Evolutionary conservation across 2,888 invertebrate genomes (phyloP).

Genomic region (Theristus sp.): DNA sequence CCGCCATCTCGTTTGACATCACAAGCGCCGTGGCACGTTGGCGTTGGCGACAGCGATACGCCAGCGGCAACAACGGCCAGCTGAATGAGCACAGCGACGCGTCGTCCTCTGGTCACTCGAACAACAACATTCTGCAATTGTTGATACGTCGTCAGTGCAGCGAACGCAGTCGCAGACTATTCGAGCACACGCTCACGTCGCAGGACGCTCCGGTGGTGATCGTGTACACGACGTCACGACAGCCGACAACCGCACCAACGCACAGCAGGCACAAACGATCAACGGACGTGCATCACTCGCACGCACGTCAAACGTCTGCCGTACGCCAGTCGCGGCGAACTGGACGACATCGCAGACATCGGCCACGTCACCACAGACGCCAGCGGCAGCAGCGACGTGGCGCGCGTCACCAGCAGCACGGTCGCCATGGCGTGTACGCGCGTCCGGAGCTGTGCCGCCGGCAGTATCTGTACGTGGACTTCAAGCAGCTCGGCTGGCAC

Average conservation of each 20-base stretch:
- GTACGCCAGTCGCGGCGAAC: background rate
- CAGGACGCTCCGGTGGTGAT: background rate
- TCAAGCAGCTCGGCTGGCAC: constrained; percentile 84
- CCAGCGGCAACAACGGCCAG: background rate
- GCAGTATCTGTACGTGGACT: constrained; percentile 73
- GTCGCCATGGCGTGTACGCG: background rate
- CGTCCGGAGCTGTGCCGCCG: constrained; percentile 46
- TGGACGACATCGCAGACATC: background rate
- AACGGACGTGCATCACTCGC: no score
- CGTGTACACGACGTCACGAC: background rate
- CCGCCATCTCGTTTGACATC: background rate
- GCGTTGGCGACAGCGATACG: background rate
- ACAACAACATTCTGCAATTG: background rate
- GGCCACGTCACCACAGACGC: background rate
- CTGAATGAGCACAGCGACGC: background rate
- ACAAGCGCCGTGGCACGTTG: background rate
- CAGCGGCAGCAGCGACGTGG: background rate
- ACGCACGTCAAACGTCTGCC: no score
- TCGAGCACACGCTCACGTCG: background rate
- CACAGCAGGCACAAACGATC: background rate
- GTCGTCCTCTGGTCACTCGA: background rate
- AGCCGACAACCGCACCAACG: background rate
- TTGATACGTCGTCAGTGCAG: background rate
- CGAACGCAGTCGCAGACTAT: no score
- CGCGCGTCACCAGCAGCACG: background rate